phyloP scores from a whole-genome alignment of 2,888 invertebrate genomes.

The Hartigia nigra region DNA sequence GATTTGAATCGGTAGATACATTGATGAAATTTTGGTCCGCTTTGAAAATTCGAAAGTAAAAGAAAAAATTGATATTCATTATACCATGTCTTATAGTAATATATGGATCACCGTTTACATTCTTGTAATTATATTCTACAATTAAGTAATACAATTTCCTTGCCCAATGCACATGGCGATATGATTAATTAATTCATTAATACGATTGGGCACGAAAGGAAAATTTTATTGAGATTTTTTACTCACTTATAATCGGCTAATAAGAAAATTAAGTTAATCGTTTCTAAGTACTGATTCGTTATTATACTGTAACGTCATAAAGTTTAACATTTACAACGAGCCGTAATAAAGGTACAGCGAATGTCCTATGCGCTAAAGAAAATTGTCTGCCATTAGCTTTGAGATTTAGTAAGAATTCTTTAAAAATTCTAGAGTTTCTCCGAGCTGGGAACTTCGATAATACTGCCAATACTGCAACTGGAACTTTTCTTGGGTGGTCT shows the following conservation, averaged over 20 bases:
- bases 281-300: not conserved
- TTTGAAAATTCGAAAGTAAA: not conserved
- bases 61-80: not conserved
- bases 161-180: not conserved
- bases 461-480: slow-evolving; percentile 57
- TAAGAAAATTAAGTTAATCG: not conserved
- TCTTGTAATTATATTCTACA: not conserved
- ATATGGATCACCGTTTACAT: not conserved
- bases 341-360: not conserved
- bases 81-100: not conserved
- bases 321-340: not conserved
- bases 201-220: not conserved
- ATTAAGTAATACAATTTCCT: not conserved
- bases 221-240: not conserved
- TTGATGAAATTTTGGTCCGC: not conserved
- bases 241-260: not conserved
- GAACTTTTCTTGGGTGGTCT: slow-evolving; percentile 53
- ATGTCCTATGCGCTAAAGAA: not conserved
- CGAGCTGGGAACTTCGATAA: slow-evolving; percentile 57
- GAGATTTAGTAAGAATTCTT: not conserved
- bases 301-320: not conserved
- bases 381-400: not conserved
- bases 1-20: not conserved
- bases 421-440: slow-evolving; percentile 45
- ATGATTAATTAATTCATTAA: not conserved